Base-by-base conservation (phyloP, 2,797 vertebrate species). In the Hoplostethus atlanticus region DNA sequence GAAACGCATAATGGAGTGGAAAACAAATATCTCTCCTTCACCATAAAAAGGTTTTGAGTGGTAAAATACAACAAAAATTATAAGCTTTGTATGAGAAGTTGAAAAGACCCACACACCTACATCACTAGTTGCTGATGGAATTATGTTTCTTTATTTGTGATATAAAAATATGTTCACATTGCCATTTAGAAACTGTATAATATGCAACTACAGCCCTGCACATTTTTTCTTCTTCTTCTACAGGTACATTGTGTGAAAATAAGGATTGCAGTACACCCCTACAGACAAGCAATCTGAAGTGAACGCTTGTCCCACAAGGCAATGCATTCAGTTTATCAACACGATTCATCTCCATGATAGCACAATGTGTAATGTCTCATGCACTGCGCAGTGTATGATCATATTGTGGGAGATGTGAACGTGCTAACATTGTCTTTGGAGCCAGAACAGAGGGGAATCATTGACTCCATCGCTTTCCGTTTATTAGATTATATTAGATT, bases 301-400 rank as follows among this genome's bases (percentile, higher is more conserved):
- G 72, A 63, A 68, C 15, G 63, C 54, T 60, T 16, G 78, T 73
- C 80, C 78, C 64, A 64, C 4, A 73, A 79, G 72, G 80, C 86
- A 64, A 61, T 63, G 84, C 84, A 55, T 83, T 85, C 76, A 68
- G 59, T 64, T 82, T 85, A 90, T 90, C 87, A 85, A 44, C 28
- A 48, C 47, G 87, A 89, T 90, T 65, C 79, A 88, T 90, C 85
- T 79, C 48, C 28, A 9, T 85, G 86, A 90, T 89, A 86, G 69
- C 65, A 46, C 7, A 31, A 0, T 28, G 73, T 40, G 31, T 12
- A 42, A 42, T 70, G 70, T 84, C 42, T 66, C 64, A 17, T 65
- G 68, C 15, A 28, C 62, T 64, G 71, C 25, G 54, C 71, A 36
- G 44, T 58, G 73, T 50, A 42, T 71, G 70, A 59, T 42, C 40